Conservation (phyloP, 2,888 invertebrate species). For the Phortica magna region DNA sequence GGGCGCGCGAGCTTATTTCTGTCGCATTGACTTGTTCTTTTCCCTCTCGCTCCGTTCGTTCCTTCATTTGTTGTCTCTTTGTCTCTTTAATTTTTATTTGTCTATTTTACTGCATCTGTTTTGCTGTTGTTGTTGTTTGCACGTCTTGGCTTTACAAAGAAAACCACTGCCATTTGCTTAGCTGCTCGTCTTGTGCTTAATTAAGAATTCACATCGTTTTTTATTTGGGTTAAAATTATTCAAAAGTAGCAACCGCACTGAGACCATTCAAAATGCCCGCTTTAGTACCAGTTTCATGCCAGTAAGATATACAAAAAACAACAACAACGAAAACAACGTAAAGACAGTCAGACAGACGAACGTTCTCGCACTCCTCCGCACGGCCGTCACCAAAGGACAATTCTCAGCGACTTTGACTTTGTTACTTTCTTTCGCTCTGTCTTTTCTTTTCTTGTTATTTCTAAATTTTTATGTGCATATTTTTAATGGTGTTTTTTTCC, state of each 20-base stretch:
- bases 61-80: neutral
- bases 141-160: neutral
- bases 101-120: slow-evolving; percentile 1
- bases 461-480: slow-evolving; percentile 41
- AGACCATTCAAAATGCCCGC: slow-evolving; percentile 17
- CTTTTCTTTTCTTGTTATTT: too few species aligned
- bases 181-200: slow-evolving; percentile 64
- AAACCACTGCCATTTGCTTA: neutral
- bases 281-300: neutral
- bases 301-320: neutral
- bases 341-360: too few species aligned
- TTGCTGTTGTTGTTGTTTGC: neutral
- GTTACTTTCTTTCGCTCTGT: slow-evolving; percentile 33
- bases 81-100: neutral
- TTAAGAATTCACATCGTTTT: slow-evolving; percentile 78
- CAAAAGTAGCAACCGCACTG: slow-evolving; percentile 68
- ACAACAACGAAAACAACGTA: neutral
- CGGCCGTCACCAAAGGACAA: slow-evolving; percentile 49
- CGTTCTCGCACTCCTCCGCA: slow-evolving; percentile 8
- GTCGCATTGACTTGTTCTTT: neutral
- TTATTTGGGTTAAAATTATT: slow-evolving; percentile 78
- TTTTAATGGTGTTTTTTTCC: slow-evolving; percentile 39
- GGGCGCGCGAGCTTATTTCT: neutral
- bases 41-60: neutral
- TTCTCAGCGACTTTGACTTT: slow-evolving; percentile 50